Percentiles rank a stretch among this genome's conserved stretches.
These are phyloP conservation scores for Meta bourneti DNA, from an alignment of 2,888 invertebrate genomes.

Conservation along the genomic window DNA sequence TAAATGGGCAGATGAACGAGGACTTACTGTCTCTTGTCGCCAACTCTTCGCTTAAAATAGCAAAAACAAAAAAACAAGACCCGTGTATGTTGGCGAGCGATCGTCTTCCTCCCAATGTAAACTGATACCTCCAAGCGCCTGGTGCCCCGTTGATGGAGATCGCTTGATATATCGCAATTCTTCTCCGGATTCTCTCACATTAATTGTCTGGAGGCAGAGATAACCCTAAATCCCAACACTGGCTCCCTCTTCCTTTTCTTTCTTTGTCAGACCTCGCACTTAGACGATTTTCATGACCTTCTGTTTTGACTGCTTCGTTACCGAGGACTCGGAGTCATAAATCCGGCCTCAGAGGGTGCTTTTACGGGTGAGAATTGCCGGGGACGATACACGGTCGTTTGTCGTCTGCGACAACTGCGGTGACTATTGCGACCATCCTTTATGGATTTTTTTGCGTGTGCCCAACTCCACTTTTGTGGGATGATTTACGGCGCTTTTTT, in stretches of 20 bases:
- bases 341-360: slow-evolving; percentile 56
- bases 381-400: slow-evolving; percentile 71
- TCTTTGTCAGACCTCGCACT: slow-evolving; percentile 5
- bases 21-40: neutral
- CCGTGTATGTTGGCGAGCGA: slow-evolving; percentile 7
- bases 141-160: slow-evolving; percentile 66
- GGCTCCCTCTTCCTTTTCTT: neutral
- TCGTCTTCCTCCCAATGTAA: slow-evolving; percentile 42
- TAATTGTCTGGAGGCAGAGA: slow-evolving; percentile 71
- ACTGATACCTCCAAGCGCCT: slow-evolving; percentile 56
- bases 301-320: slow-evolving; percentile 71
- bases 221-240: slow-evolving; percentile 59
- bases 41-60: slow-evolving; percentile 26
- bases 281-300: slow-evolving; percentile 61
- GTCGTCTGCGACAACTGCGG: slow-evolving; percentile 70
- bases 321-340: slow-evolving; percentile 42
- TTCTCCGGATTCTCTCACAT: slow-evolving; percentile 74
- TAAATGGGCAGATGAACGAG: neutral
- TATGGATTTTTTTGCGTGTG: neutral
- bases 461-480: slow-evolving; percentile 4
- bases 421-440: slow-evolving; percentile 48
- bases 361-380: slow-evolving; percentile 63
- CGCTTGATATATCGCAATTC: slow-evolving; percentile 66
- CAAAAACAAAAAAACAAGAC: slow-evolving; percentile 7
- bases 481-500: slow-evolving; percentile 50